These are phyloP conservation scores for Rotaria magnacalcarata DNA, from an alignment of 2,888 invertebrate genomes.

Conservation along the genomic window DNA sequence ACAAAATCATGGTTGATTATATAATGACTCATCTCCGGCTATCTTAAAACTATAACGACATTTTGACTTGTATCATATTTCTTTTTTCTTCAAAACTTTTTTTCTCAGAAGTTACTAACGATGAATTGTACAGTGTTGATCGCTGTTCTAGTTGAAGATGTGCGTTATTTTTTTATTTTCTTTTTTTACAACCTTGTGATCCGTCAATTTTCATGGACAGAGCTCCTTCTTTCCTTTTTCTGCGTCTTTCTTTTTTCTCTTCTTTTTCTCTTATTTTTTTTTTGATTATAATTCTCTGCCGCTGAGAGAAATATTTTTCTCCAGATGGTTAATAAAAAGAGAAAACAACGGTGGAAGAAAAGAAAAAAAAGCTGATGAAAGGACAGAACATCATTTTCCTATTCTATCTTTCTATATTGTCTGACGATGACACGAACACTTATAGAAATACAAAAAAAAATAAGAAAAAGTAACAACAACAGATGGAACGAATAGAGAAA, in stretches of 20 bases:
- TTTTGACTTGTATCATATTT: neutral
- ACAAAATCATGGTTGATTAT: neutral
- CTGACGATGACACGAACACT: neutral
- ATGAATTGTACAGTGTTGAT: too few species aligned
- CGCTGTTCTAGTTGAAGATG: neutral
- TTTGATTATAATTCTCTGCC: neutral
- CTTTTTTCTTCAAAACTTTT: neutral
- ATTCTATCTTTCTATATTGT: conserved; percentile 7
- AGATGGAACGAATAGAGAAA: neutral
- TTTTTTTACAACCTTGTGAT: neutral
- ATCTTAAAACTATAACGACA: neutral
- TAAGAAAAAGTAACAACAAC: neutral
- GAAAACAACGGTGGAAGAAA: neutral
- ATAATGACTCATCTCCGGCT: neutral
- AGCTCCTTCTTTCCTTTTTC: neutral
- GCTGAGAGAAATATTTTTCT: neutral
- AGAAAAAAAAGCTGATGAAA: neutral
- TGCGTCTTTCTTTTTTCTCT: neutral
- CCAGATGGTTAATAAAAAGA: conserved; percentile 2
- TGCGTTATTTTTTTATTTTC: neutral
- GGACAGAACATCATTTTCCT: neutral
- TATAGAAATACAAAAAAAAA: neutral
- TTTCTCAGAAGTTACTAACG: neutral
- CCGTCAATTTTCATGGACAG: neutral
- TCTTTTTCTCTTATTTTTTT: neutral